Evolutionary conservation across 2,113 vertebrate species (phyloP).

Genomic region (Istiophorus platypterus): DNA sequence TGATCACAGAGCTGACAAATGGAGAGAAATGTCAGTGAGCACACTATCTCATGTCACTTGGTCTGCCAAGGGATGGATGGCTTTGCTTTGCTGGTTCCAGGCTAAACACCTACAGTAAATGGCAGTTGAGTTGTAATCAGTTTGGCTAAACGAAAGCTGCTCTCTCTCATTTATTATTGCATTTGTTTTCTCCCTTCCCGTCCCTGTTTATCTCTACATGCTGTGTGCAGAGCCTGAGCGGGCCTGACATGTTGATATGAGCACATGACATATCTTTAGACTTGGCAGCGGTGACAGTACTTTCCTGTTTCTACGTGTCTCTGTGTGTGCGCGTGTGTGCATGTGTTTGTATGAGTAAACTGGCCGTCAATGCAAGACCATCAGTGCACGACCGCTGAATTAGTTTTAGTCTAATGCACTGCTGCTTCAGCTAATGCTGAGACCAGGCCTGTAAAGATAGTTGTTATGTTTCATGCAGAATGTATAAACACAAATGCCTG

Average conservation of each 20-base stretch:
- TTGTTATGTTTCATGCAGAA: conserved; percentile 1
- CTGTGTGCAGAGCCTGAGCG: conserved; percentile 45
- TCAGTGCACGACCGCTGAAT: conserved; percentile 25
- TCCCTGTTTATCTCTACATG: conserved; percentile 61
- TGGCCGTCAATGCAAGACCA: conserved; percentile 46
- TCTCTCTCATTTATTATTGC: conserved; percentile 55
- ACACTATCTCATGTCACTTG: conserved; percentile 42
- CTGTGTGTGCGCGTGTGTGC: conserved; percentile 17
- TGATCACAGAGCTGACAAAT: conserved; percentile 55
- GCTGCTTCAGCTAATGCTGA: conserved; percentile 39
- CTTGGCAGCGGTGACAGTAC: conserved; percentile 31
- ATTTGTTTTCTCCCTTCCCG: conserved; percentile 66
- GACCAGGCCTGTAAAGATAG: conserved; percentile 30
- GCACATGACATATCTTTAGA: conserved; percentile 65
- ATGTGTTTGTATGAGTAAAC: conserved; percentile 10
- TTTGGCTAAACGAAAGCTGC: conserved; percentile 69
- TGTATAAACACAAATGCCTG: neutral
- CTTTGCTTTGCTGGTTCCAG: conserved; percentile 38
- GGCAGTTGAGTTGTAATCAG: conserved; percentile 61
- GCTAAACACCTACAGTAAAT: conserved; percentile 64
- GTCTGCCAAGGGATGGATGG: conserved; percentile 42
- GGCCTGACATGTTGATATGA: conserved; percentile 62
- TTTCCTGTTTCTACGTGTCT: conserved; percentile 32
- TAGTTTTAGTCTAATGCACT: conserved; percentile 54
- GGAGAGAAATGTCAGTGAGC: conserved; percentile 44